Evolutionary conservation across 2,797 vertebrate species (phyloP).

Genomic region (Cynodonichthys magdalenae): DNA sequence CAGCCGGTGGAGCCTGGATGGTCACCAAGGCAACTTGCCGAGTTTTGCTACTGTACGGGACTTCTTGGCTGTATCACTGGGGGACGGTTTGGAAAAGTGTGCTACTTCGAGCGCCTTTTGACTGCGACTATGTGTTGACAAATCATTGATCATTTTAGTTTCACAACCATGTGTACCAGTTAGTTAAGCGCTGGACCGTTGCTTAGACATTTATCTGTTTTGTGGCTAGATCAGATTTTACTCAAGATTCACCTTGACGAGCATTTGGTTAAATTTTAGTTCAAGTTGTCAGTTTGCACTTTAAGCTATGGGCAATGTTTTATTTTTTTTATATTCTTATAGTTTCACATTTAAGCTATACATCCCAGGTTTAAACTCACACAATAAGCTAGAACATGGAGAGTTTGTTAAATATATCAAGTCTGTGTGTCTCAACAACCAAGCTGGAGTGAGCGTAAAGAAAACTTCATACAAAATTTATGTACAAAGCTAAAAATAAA

Average conservation of each 20-base stretch:
- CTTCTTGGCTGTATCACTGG: constrained; percentile 72
- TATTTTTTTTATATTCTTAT: not conserved
- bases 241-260: constrained; percentile 5
- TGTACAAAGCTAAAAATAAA: no score
- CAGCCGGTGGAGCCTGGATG: constrained; percentile 74
- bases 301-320: no score
- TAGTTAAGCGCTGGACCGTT: constrained; percentile 30
- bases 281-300: not conserved
- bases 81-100: constrained; percentile 68
- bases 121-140: constrained; percentile 53
- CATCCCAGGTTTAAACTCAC: no score
- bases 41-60: constrained; percentile 69
- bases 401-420: no score
- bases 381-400: no score
- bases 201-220: constrained; percentile 23
- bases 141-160: constrained; percentile 79
- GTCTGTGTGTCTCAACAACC: not conserved
- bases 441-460: not conserved
- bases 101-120: constrained; percentile 70
- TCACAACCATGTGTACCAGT: constrained; percentile 67
- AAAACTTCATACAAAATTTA: no score
- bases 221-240: not conserved
- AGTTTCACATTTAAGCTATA: no score
- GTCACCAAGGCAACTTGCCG: constrained; percentile 79
- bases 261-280: constrained; percentile 13